Evolutionary conservation across 2,888 invertebrate species (phyloP).

Genomic region (Clanis bilineata): DNA sequence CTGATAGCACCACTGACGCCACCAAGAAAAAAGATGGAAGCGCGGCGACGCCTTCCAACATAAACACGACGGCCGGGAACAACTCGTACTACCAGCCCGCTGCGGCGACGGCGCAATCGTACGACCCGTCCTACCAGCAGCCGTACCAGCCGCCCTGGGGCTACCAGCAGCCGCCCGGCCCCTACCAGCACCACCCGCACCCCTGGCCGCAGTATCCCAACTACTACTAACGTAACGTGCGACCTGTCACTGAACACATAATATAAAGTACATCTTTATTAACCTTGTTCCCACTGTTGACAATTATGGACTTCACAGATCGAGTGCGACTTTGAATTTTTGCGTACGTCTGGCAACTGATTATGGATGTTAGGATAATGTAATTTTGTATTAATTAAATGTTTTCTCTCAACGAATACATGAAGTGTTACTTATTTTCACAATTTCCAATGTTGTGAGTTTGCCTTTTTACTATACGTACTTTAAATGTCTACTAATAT

Average conservation of each 20-base stretch:
- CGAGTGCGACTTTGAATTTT: not conserved
- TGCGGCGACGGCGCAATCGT: conserved; percentile 54
- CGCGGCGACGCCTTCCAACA: conserved; percentile 31
- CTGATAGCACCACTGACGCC: conserved; percentile 44
- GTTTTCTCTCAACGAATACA: not conserved
- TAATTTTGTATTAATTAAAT: not conserved
- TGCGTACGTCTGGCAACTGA: not conserved
- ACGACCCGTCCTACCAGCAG: conserved; percentile 72
- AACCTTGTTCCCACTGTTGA: not conserved
- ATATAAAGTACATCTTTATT: not conserved
- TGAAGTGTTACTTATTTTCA: not conserved
- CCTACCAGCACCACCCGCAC: conserved; percentile 74
- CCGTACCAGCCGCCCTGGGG: conserved; percentile 77
- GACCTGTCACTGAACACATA: not conserved
- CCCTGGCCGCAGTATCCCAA: conserved; percentile 77
- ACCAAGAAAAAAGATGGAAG: conserved; percentile 61
- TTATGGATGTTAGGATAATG: not conserved
- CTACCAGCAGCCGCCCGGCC: conserved; percentile 75
- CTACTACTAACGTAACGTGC: conserved; percentile 58
- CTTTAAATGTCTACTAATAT: too few relatives aligned
- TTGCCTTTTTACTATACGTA: not conserved
- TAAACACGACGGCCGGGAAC: conserved; percentile 37
- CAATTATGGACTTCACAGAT: not conserved
- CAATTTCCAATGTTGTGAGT: not conserved
- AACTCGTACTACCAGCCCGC: conserved; percentile 64